These are phyloP conservation scores for Dicrostonyx torquatus DNA, from an alignment of 2,797 vertebrate species.

Conservation along the genomic window DNA sequence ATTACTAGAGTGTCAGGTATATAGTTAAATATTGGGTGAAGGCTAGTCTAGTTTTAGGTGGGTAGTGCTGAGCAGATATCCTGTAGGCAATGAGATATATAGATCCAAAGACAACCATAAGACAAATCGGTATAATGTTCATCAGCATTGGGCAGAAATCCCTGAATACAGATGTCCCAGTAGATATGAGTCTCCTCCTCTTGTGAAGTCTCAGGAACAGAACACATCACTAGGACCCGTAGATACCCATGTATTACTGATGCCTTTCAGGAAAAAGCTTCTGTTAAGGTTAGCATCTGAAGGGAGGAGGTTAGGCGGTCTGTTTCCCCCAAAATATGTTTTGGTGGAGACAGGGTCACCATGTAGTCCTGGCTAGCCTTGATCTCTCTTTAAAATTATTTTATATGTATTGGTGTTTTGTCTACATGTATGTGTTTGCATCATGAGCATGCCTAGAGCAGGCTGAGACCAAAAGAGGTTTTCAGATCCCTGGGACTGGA, in stretches of 20 bases:
- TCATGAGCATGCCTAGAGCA: not conserved
- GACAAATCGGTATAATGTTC: slow-evolving; percentile 7
- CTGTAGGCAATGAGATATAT: slow-evolving; percentile 16
- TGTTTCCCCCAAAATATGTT: not conserved
- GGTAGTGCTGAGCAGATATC: slow-evolving; percentile 24
- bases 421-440: not conserved
- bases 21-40: slow-evolving; percentile 29
- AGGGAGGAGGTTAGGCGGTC: not conserved
- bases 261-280: slow-evolving; percentile 22
- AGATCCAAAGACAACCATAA: slow-evolving; percentile 3
- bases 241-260: slow-evolving; percentile 1
- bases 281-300: not conserved
- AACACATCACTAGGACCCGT: slow-evolving; percentile 16
- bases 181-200: not conserved
- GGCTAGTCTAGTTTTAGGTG: slow-evolving; percentile 39
- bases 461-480: not conserved
- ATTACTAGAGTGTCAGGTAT: not conserved
- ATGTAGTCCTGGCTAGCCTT: not conserved
- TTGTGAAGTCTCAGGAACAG: slow-evolving; percentile 11
- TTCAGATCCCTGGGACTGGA: not conserved
- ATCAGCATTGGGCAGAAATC: not conserved
- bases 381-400: not conserved
- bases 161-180: not conserved
- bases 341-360: not conserved
- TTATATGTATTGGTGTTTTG: not conserved